phyloP scores from a whole-genome alignment of 1,140 invertebrate species.

The Ephestia elutella region DNA sequence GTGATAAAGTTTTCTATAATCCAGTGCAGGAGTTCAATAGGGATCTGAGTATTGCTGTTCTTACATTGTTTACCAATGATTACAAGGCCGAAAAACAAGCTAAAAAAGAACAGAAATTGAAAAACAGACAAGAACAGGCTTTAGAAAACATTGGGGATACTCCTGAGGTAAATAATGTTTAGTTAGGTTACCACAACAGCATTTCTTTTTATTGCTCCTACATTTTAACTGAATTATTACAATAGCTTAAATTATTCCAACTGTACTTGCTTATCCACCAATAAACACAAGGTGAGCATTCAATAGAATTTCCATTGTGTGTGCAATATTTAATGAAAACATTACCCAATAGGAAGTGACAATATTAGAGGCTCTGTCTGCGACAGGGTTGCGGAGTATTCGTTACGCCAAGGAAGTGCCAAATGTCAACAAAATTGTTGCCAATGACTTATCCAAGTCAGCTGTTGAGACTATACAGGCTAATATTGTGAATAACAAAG shows the following conservation, averaged over 20 bases:
- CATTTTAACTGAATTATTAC: too few relatives aligned
- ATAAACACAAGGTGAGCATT: too few relatives aligned
- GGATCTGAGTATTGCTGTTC: slow-evolving; percentile 87
- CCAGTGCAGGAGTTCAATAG: slow-evolving; percentile 98
- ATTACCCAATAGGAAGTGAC: slow-evolving; percentile 75
- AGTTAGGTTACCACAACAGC: too few relatives aligned
- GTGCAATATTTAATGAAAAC: too few relatives aligned
- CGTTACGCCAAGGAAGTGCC: slow-evolving; percentile 96
- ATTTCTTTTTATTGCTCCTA: too few relatives aligned
- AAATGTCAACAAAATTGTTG: slow-evolving; percentile 87
- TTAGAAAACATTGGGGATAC: background rate
- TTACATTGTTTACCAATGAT: slow-evolving; percentile 76
- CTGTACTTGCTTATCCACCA: too few relatives aligned
- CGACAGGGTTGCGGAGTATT: slow-evolving; percentile 95
- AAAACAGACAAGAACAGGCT: slow-evolving; percentile 20
- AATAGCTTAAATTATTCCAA: too few relatives aligned
- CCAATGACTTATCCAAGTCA: slow-evolving; percentile 93
- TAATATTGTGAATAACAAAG: slow-evolving; percentile 88
- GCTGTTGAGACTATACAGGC: slow-evolving; percentile 90
- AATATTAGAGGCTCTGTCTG: slow-evolving; percentile 95
- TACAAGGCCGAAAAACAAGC: slow-evolving; percentile 39
- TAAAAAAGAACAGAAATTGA: slow-evolving; percentile 29
- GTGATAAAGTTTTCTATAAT: slow-evolving; percentile 94
- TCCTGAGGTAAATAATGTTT: background rate
- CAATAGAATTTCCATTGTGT: too few relatives aligned